These are phyloP conservation scores for Gonioctena quinquepunctata DNA, from an alignment of 1,140 invertebrate species.

Conservation along the genomic window DNA sequence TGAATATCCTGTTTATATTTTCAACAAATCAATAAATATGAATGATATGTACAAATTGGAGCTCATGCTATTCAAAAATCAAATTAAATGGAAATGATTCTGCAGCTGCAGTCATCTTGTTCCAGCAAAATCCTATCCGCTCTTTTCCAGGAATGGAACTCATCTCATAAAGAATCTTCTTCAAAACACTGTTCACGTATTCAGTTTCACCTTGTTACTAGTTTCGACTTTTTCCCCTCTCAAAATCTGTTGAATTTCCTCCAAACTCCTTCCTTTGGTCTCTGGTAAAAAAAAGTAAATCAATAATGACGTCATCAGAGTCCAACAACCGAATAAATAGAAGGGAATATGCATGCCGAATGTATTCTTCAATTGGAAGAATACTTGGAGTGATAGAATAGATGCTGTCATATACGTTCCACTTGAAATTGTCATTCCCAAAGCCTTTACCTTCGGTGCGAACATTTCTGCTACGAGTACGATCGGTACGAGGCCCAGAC, in stretches of 20 bases:
- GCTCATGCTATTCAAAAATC: neutral
- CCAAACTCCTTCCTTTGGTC: slow-evolving; percentile 36
- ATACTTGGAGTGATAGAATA: slow-evolving; percentile 71
- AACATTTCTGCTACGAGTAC: slow-evolving; percentile 70
- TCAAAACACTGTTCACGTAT: neutral
- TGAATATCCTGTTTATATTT: no score
- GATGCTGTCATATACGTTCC: slow-evolving; percentile 49
- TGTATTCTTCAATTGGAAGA: slow-evolving; percentile 37
- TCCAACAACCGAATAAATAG: slow-evolving; percentile 25
- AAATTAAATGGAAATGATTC: neutral
- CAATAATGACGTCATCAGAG: slow-evolving; percentile 21
- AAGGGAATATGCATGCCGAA: slow-evolving; percentile 31
- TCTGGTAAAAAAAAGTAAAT: slow-evolving; percentile 24
- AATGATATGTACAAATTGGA: no score
- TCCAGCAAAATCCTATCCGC: neutral
- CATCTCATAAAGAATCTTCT: neutral
- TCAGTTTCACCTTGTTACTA: neutral
- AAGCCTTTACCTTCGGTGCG: slow-evolving; percentile 62
- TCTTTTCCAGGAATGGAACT: neutral
- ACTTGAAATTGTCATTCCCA: slow-evolving; percentile 40
- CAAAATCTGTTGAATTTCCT: slow-evolving; percentile 34
- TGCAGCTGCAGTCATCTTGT: neutral
- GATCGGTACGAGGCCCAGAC: slow-evolving; percentile 65
- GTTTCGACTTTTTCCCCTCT: slow-evolving; percentile 20
- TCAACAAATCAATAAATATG: no score